These are phyloP conservation scores for Caenorhabditis sp. DNA, from an alignment of 2,888 invertebrate species.

Conservation along the genomic window DNA sequence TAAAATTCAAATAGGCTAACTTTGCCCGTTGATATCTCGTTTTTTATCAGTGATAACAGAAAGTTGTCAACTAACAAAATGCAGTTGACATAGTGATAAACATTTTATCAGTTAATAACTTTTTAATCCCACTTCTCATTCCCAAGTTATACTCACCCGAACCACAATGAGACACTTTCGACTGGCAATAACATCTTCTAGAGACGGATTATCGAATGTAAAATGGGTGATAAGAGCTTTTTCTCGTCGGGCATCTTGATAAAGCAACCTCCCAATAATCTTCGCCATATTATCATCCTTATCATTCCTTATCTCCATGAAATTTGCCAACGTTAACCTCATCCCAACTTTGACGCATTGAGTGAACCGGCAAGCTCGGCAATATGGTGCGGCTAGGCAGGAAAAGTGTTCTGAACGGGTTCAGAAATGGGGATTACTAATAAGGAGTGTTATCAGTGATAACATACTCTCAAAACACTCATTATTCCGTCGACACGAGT, in stretches of 20 bases:
- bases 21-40: too few relatives aligned
- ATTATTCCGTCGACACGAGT: constrained; percentile 21
- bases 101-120: too few relatives aligned
- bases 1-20: background rate
- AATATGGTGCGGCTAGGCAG: constrained; percentile 25
- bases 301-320: constrained; percentile 25
- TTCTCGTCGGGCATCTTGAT: constrained; percentile 30
- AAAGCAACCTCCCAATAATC: constrained; percentile 36
- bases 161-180: constrained; percentile 10
- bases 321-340: constrained; percentile 17
- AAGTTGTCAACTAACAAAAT: too few relatives aligned
- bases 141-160: background rate
- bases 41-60: too few relatives aligned
- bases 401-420: constrained; percentile 30
- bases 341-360: constrained; percentile 37
- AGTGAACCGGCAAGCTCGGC: constrained; percentile 33
- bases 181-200: constrained; percentile 29
- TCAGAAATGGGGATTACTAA: too few relatives aligned
- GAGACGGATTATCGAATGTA: constrained; percentile 41
- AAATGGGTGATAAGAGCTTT: constrained; percentile 25
- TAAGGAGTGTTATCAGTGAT: background rate
- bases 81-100: too few relatives aligned
- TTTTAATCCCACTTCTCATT: too few relatives aligned
- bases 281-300: constrained; percentile 24
- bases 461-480: constrained; percentile 37